Base-by-base conservation (phyloP, 2,888 invertebrate genomes). In the Ctena decussata region DNA sequence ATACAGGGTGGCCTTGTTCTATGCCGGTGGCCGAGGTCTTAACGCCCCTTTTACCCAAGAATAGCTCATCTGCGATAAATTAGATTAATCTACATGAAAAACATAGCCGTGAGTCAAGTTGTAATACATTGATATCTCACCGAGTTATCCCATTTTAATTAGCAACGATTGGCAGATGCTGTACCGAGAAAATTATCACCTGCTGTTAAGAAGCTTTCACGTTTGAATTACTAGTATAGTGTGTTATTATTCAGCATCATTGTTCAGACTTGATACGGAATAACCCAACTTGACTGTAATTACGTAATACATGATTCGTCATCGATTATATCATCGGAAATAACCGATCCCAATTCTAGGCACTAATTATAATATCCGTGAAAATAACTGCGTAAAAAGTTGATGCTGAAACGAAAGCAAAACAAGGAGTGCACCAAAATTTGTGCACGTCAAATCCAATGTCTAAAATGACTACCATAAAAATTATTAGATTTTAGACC, bases 171-270 rank as follows among this genome's bases (percentile, higher is more conserved):
- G 65, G 65, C 65, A 5, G 21, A 65, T 18, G 32, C 18, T 35
- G 21, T n/a, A 65, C 21, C 15, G 24, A 11, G 21, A 35, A 21
- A 32, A 65, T 12, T 35, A 65, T 18, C 65, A 65, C 65, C 65
- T 18, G 65, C 65, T 21, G 65, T 5, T 65, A 65, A 65, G 65
- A 65, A 65, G 65, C 57, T 57, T 57, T 57, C 57, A 57, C 57
- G 27, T 8, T 5, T 27, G 57, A 57, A 57, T 57, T 8, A 57
- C 27, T 8, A 27, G 24, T 27, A 27, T 27, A n/a, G 27, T 57
- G 27, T 57, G 57, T 35, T 65, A 65, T 65, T 65, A 65, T 65
- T 65, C 65, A 65, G 15, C 65, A 32, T 35, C 35, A 15, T 18
- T 65, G 65, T 65, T 21, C 6, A 11, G 35, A 21, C 30, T 35